Conservation (phyloP, 2,888 invertebrate species). For the Carabus problematicus region DNA sequence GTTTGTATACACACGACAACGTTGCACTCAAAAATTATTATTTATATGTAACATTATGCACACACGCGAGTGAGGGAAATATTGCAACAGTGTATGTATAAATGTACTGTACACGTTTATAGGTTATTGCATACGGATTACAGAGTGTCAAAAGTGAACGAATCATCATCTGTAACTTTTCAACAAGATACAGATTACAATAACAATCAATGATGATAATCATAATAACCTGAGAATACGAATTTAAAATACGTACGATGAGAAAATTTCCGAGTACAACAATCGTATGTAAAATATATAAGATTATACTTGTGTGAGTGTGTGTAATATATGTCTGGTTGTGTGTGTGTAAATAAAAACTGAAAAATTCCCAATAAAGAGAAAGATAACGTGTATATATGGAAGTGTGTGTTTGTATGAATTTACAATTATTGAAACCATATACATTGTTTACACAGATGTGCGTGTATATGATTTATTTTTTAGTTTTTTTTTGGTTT, state of each 20-base stretch:
- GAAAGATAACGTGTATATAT: too few species aligned
- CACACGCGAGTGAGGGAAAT: conserved; percentile 24
- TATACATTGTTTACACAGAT: background rate
- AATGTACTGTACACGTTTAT: conserved; percentile 22
- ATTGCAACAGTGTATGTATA: conserved; percentile 33
- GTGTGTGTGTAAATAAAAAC: background rate
- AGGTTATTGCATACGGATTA: conserved; percentile 35
- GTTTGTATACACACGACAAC: conserved; percentile 10
- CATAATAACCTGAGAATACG: conserved; percentile 35
- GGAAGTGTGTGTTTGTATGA: too few species aligned
- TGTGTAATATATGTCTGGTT: too few species aligned
- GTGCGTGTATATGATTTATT: conserved; percentile 10
- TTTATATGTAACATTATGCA: conserved; percentile 14
- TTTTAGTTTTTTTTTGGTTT: conserved; percentile 15
- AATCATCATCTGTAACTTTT: background rate
- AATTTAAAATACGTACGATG: conserved; percentile 1
- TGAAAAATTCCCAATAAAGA: too few species aligned
- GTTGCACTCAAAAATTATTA: conserved; percentile 16
- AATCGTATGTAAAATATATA: conserved; percentile 27
- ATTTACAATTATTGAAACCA: background rate
- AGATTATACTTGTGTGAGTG: background rate
- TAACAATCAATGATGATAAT: conserved; percentile 21
- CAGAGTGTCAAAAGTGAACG: conserved; percentile 1
- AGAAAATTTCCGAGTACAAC: conserved; percentile 31
- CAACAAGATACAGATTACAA: conserved; percentile 3